phyloP scores from a whole-genome alignment of 2,888 invertebrate genomes.

The Rutpela maculata region DNA sequence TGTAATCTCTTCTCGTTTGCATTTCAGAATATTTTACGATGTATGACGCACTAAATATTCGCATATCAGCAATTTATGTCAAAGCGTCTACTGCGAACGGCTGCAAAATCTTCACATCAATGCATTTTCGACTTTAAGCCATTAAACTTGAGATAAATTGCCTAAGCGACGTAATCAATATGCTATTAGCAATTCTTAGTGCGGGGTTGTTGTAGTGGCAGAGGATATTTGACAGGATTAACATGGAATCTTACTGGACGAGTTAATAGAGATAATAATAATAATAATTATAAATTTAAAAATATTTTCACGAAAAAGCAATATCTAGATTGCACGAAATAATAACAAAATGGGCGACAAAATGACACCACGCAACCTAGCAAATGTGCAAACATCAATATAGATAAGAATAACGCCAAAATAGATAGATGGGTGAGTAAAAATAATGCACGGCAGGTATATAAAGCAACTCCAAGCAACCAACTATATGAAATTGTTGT shows the following conservation, averaged over 20 bases:
- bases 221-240: not conserved
- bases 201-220: not conserved
- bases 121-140: slow-evolving; percentile 17
- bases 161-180: slow-evolving; percentile 19
- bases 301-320: no score
- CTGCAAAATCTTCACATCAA: slow-evolving; percentile 22
- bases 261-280: no score
- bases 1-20: not conserved
- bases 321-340: no score
- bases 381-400: no score
- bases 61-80: slow-evolving; percentile 12
- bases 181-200: slow-evolving; percentile 14
- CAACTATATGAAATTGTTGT: no score
- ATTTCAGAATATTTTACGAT: not conserved
- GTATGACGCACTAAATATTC: not conserved
- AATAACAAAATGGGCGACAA: no score
- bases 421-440: no score
- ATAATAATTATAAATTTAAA: no score
- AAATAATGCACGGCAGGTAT: no score
- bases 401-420: no score
- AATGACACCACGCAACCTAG: no score
- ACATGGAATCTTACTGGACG: not conserved
- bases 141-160: not conserved
- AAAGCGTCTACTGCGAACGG: slow-evolving; percentile 10
- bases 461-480: no score